Evolutionary conservation across 2,888 invertebrate species (phyloP).

Genomic region (Drosophila birchii): DNA sequence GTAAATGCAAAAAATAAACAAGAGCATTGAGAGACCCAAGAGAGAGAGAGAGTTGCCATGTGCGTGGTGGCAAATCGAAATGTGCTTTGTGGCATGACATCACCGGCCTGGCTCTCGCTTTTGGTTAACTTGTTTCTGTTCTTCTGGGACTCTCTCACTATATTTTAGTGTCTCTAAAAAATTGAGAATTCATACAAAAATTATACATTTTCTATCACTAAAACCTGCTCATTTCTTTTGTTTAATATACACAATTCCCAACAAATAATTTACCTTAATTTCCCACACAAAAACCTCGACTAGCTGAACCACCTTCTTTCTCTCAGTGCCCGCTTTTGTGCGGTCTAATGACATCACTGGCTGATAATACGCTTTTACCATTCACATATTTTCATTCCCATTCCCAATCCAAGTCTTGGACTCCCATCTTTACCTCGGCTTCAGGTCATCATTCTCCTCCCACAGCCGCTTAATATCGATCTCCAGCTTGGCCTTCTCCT

Average conservation of each 20-base stretch:
- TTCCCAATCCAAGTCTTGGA: no score
- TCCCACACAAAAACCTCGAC: not conserved
- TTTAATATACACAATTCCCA: not conserved
- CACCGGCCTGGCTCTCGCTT: slow-evolving; percentile 48
- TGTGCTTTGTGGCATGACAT: slow-evolving; percentile 67
- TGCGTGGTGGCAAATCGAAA: slow-evolving; percentile 42
- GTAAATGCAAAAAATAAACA: slow-evolving; percentile 73
- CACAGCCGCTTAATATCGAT: slow-evolving; percentile 95
- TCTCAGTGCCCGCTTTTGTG: slow-evolving; percentile 14
- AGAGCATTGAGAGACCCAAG: slow-evolving; percentile 28
- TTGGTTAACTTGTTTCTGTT: not conserved
- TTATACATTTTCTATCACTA: no score
- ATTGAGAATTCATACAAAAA: no score
- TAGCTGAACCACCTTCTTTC: not conserved
- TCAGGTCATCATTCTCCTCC: slow-evolving; percentile 94
- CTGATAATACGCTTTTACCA: slow-evolving; percentile 52
- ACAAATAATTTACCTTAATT: not conserved
- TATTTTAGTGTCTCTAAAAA: slow-evolving; percentile 7
- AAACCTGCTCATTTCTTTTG: no score
- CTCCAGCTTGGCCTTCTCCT: slow-evolving; percentile 96
- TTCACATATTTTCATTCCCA: not conserved
- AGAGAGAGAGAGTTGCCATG: slow-evolving; percentile 17
- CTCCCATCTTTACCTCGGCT: slow-evolving; percentile 86
- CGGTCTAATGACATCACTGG: slow-evolving; percentile 67
- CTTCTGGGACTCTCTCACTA: not conserved